These are phyloP conservation scores for Poeciliopsis prolifica DNA, from an alignment of 2,113 vertebrate species.

Conservation along the genomic window DNA sequence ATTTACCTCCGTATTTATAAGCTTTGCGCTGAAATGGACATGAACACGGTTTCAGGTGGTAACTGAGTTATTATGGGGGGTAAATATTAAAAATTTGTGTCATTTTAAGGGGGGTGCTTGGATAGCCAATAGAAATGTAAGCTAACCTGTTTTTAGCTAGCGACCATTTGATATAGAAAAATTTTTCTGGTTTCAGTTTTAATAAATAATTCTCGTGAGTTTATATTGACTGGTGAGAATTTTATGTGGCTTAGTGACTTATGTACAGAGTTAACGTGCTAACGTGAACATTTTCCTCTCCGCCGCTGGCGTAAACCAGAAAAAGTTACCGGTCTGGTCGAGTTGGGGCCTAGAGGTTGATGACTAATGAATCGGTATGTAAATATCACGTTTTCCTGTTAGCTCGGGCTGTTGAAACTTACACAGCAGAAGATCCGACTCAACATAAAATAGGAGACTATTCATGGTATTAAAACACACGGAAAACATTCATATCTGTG, in stretches of 20 bases:
- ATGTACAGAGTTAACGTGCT: not conserved
- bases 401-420: too few relatives aligned
- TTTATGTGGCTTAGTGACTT: not conserved
- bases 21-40: accelerated
- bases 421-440: too few relatives aligned
- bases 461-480: too few relatives aligned
- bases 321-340: not conserved
- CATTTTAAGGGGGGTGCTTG: not conserved
- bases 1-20: not conserved
- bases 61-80: not conserved
- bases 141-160: slow-evolving; percentile 46
- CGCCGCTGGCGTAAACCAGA: not conserved
- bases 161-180: not conserved
- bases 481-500: too few relatives aligned
- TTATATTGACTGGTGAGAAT: too few relatives aligned
- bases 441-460: too few relatives aligned
- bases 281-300: not conserved
- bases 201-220: not conserved
- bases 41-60: not conserved
- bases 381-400: too few relatives aligned
- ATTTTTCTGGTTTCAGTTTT: not conserved
- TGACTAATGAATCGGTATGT: too few relatives aligned
- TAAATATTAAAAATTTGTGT: not conserved
- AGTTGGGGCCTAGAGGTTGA: too few relatives aligned
- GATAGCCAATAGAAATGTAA: slow-evolving; percentile 6